Base-by-base conservation (phyloP, 2,113 vertebrate species). In the Aspiorhynchus laticeps region DNA sequence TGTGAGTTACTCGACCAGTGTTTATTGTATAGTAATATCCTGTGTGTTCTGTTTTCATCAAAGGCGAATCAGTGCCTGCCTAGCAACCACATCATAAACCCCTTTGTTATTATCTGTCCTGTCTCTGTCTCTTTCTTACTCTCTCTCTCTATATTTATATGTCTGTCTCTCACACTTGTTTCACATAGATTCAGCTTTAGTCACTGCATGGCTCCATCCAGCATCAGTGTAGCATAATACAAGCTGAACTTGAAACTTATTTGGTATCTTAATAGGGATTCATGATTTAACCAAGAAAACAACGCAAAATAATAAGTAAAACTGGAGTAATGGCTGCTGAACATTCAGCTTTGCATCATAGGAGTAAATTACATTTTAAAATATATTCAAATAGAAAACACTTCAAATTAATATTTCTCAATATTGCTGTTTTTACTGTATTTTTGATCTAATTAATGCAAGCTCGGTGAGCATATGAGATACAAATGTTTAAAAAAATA, bases 11-110 rank as follows among this genome's bases (percentile, higher is more conserved):
- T 65, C 7, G n/a, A 19, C 36, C 79, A 46, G 38, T 67, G 80
- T 83, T 82, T 80, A 36, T 61, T 83, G 11, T 69, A 43, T 48
- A 33, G 41, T 69, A 48, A 69, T 81, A 65, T 81, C 36, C 79
- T 43, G 24, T 43, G 21, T 43, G 38, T 61, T 61, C 21, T 41
- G 7, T 41, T 80, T 61, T 41, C 56, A 80, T 46, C 38, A 82
- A 82, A 80, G 33, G 19, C 7, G 2, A 56, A 59, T 80, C 31
- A 17, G 14, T 9, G 33, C 36, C 56, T 41, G 12, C 56, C 36
- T 61, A 59, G 33, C 53, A 61, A 43, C 79, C 36, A 26, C 79
- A 28, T 26, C 56, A 80, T 80, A 80, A 80, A 80, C 11, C 78
- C 36, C 24, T 41, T 24, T 43, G 33, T 1, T 12, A 61, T 46